Evolutionary conservation across 2,113 vertebrate species (phyloP), one percentile per base, ranked within the genome.

Genomic region (Onychorhynchus coronatus): DNA sequence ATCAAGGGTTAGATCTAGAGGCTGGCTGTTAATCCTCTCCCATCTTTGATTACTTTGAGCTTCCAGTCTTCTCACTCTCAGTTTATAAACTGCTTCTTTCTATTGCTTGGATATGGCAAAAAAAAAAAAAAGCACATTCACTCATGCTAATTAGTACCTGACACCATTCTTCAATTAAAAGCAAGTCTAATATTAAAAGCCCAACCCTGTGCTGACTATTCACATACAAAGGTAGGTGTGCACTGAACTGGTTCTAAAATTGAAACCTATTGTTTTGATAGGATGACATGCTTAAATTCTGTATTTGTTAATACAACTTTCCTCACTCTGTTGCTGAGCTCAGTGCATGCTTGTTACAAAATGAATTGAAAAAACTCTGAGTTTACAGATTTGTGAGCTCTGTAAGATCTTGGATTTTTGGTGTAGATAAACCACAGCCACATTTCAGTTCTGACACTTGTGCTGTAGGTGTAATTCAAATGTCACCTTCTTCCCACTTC

Each of bases 1-100:
- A 95, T 96, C 92, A 79, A 66, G 80, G 86, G 70, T 20, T 5
- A 2, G 76, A 89, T 96, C 93, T 93, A 42, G 58, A 71, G 84
- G 15, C 74, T 31, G 74, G 8, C 56, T 78, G 61, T 88, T 91
- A 95, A 94, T 96, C 80, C 76, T 85, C 70, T 78, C 80, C 28
- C 14, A 93, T 82, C 80, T 86, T 91, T 82, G 83, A 84, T 70
- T 75, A 61, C 44, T 86, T 71, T 68, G 88, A 91, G 73, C 68
- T 87, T 87, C 65, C 92, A 95, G 62, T 58, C 68, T 78, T 87
- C 70, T 71, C 75, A 53, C 71, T 93, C 62, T 65, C 25, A 11
- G 2, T 87, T 55, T 87, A 91, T 87, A 70, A 95, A 87, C n/a
- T 41, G 21, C 77, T 83, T 22, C 55, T 87, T 95, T 89, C 52